phyloP scores from a whole-genome alignment of 1,140 invertebrate species.

The Pomacea maculata region DNA sequence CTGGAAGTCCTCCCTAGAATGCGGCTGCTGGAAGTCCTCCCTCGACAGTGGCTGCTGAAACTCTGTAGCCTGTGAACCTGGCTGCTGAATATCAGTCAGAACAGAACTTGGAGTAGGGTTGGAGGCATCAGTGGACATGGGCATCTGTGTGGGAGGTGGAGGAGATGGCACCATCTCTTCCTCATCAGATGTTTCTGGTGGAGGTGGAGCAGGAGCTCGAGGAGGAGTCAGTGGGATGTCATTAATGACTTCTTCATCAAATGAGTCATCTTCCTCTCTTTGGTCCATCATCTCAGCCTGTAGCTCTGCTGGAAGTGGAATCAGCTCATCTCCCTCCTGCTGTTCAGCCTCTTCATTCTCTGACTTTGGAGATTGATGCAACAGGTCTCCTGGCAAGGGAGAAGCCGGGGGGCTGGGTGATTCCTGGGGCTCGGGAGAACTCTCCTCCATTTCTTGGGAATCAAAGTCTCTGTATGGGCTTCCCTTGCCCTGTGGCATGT shows the following conservation, averaged over 20 bases:
- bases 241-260: conserved; percentile 35
- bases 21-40: conserved; percentile 8
- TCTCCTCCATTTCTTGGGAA: conserved; percentile 23
- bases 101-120: conserved; percentile 25
- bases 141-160: conserved; percentile 26
- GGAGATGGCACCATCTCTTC: conserved; percentile 33
- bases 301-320: background rate
- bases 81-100: conserved; percentile 14
- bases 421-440: conserved; percentile 15
- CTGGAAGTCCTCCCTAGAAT: conserved; percentile 5
- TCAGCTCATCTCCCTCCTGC: background rate
- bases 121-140: conserved; percentile 28
- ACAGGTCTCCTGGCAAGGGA: conserved; percentile 8
- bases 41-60: conserved; percentile 3
- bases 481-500: conserved; percentile 31
- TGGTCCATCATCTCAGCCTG: conserved; percentile 6
- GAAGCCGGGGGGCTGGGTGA: conserved; percentile 18
- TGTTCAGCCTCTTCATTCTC: conserved; percentile 15
- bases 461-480: conserved; percentile 36
- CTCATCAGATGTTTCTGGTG: conserved; percentile 34
- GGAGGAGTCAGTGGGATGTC: conserved; percentile 39
- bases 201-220: conserved; percentile 39
- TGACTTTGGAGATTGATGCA: background rate
- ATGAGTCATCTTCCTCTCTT: conserved; percentile 24
- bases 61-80: conserved; percentile 18